Conservation (phyloP, 1,140 invertebrate species). For the Drosophila albomicans region DNA sequence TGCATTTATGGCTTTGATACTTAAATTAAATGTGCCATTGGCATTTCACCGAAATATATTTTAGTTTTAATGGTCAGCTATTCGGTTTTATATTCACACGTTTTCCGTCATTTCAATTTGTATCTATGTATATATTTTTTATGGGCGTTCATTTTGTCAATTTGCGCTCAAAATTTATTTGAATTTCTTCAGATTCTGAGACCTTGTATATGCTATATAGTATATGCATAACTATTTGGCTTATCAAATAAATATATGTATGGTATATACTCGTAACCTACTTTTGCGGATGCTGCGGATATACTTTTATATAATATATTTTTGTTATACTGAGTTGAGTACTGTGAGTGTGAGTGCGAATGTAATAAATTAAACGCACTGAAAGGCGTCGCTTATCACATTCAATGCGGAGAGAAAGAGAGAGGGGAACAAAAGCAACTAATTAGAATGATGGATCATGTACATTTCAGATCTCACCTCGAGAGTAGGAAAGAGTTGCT, state of each 20-base stretch:
- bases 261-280: neutral
- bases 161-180: slow-evolving; percentile 27
- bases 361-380: slow-evolving; percentile 14
- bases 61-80: slow-evolving; percentile 15
- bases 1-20: neutral
- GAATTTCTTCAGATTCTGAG: slow-evolving; percentile 7
- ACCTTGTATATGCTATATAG: neutral
- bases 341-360: neutral
- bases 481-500: neutral
- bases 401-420: neutral
- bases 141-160: slow-evolving; percentile 27
- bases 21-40: neutral
- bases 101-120: slow-evolving; percentile 30
- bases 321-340: neutral
- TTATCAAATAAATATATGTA: slow-evolving; percentile 20
- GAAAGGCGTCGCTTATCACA: slow-evolving; percentile 15
- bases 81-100: slow-evolving; percentile 23
- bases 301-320: slow-evolving; percentile 6
- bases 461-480: slow-evolving; percentile 28
- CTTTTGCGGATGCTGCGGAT: slow-evolving; percentile 7
- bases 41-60: slow-evolving; percentile 9
- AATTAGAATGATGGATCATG: slow-evolving; percentile 42
- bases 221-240: neutral
- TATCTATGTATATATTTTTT: slow-evolving; percentile 20
- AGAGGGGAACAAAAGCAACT: slow-evolving; percentile 26